Evolutionary conservation across 1,140 invertebrate genomes (phyloP), one percentile per base, ranked within the genome.

Genomic region (Camponotus vicinus): DNA sequence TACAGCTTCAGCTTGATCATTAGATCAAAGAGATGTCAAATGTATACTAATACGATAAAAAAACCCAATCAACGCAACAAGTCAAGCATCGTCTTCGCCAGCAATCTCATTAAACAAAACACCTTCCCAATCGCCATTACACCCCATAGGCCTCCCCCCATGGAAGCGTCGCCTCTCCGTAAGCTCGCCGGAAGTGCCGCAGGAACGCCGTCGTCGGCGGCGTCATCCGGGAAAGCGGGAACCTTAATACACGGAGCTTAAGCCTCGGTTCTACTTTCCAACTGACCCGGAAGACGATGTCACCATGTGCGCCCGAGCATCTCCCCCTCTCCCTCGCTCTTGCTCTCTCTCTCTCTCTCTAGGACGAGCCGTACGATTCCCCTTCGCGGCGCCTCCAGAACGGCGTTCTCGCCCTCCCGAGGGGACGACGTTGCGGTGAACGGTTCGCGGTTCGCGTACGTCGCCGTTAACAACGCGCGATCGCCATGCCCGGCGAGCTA

Each of bases 221-320:
- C 42, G 61, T 49, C 59, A 40, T 13, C 40, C 42, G 61, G 61
- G 4, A 1, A 64, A 2, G 27, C 61, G 9, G 27, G 13, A 15
- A 15, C 49, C 18, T 52, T 15, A 18, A 18, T 18, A 52, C 42
- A 52, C 5, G 4, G 13, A 52, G 4, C 49, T 15, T 15, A 66
- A n/a, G 4, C 9, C 21, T 21, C 76, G 63, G 32, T 88, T 66
- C 59, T 69, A 37, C n/a, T 61, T 37, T 71, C 45, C 63, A 89
- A 92, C 89, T 92, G 83, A 92, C 91, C 90, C 85, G 90, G 69
- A 82, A 83, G 79, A 73, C 79, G 79, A 90, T 92, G 88, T 92
- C 91, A 92, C 86, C 91, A 92, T 92, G 91, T 92, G 91, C 87
- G 88, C 78, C 75, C 83, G 77, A 88, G 77, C 91, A 92, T 92